Evolutionary conservation across 2,797 vertebrate species (phyloP).

Genomic region (Tragelaphus eurycerus): DNA sequence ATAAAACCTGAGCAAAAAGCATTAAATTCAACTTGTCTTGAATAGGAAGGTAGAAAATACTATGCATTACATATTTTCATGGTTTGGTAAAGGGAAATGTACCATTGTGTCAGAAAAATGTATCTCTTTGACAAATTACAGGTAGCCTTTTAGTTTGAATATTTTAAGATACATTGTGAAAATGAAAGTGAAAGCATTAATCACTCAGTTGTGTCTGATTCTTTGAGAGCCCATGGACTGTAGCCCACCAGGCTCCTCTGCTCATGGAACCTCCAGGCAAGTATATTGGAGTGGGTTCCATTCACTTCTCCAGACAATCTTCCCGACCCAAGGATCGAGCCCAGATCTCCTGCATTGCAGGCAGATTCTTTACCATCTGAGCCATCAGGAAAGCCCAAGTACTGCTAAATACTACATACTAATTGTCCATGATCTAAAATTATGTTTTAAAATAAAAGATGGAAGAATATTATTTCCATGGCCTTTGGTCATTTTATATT

Average conservation of each 20-base stretch:
- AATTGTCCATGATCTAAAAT: neutral
- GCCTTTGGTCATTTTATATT: neutral
- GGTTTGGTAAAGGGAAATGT: neutral
- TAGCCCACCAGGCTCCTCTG: neutral
- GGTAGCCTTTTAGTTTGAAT: neutral
- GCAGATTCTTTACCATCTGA: neutral
- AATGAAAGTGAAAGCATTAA: neutral
- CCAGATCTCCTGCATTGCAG: neutral
- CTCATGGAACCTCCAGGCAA: neutral
- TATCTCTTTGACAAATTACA: conserved; percentile 8
- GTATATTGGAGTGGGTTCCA: neutral
- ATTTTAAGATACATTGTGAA: neutral
- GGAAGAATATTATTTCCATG: neutral
- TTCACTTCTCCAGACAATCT: neutral
- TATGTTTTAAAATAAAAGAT: neutral
- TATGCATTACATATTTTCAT: neutral
- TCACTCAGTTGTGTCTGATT: neutral
- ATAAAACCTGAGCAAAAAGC: neutral
- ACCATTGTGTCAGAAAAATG: neutral
- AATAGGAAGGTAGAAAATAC: neutral
- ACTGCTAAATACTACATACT: neutral
- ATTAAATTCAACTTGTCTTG: neutral
- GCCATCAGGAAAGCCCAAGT: neutral
- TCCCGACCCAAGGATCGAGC: neutral
- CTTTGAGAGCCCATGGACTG: neutral